phyloP scores from a whole-genome alignment of 2,113 vertebrate species.

The Hippoglossus stenolepis region DNA sequence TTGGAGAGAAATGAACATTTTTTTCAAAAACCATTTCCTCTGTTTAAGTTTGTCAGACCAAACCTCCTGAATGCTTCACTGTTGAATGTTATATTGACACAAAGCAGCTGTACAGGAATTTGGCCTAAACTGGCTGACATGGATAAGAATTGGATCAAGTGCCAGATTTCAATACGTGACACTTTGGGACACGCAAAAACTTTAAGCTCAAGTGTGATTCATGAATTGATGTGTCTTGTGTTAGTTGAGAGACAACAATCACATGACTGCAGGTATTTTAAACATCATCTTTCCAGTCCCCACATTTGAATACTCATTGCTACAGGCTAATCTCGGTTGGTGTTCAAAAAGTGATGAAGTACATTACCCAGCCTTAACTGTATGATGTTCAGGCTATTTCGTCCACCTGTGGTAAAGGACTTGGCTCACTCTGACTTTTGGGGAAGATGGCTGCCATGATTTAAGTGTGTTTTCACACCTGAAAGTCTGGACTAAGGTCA shows the following conservation, averaged over 20 bases:
- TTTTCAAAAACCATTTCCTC: neutral
- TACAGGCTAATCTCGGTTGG: too few relatives aligned
- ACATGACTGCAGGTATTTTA: neutral
- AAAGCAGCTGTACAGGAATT: neutral
- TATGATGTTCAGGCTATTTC: neutral
- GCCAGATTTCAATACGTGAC: neutral
- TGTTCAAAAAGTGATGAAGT: neutral
- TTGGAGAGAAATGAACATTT: neutral
- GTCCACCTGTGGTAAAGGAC: neutral
- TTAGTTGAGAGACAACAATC: too few relatives aligned
- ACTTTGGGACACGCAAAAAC: neutral
- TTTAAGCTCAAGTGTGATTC: neutral
- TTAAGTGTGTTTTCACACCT: neutral
- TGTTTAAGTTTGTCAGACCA: neutral
- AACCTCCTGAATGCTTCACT: neutral
- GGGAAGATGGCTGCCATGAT: neutral
- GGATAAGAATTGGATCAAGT: neutral
- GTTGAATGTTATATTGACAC: neutral
- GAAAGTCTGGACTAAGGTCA: too few relatives aligned
- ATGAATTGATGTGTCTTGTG: neutral
- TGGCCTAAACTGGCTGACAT: neutral
- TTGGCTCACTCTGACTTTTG: neutral
- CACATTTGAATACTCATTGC: too few relatives aligned
- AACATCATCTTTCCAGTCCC: neutral
- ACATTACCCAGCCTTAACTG: rapidly evolving